These are phyloP conservation scores for Hermetia illucens DNA, from an alignment of 1,140 invertebrate genomes.

Conservation along the genomic window DNA sequence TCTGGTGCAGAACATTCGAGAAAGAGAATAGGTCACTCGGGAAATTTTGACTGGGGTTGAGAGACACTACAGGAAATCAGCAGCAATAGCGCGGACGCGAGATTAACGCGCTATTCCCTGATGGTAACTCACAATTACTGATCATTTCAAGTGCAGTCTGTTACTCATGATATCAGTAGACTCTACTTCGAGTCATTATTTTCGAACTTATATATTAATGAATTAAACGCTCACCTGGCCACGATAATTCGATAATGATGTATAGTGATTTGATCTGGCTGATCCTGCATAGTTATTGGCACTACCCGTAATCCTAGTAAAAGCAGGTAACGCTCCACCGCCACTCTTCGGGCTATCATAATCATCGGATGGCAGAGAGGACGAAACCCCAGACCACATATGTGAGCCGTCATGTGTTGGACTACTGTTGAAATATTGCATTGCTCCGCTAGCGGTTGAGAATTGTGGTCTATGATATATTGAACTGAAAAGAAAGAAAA, in stretches of 20 bases:
- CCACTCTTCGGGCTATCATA: conserved; percentile 4
- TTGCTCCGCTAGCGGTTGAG: conserved; percentile 18
- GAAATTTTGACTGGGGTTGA: too few species aligned
- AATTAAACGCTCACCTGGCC: conserved; percentile 18
- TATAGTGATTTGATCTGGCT: conserved; percentile 15
- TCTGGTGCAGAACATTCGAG: too few species aligned
- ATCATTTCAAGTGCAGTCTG: too few species aligned
- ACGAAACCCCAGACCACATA: conserved; percentile 16
- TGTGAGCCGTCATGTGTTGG: conserved; percentile 15
- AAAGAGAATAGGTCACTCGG: too few species aligned
- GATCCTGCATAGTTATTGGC: conserved; percentile 7
- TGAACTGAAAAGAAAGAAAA: conserved; percentile 15
- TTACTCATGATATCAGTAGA: too few species aligned
- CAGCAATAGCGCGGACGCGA: too few species aligned
- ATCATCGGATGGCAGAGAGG: neutral
- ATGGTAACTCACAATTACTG: too few species aligned
- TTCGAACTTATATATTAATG: conserved; percentile 2
- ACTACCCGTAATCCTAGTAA: conserved; percentile 16
- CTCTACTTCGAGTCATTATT: too few species aligned
- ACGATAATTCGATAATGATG: conserved; percentile 24
- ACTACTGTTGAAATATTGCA: conserved; percentile 18
- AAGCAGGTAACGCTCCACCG: conserved; percentile 18
- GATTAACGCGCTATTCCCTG: too few species aligned
- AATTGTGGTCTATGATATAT: conserved; percentile 22
- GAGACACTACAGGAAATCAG: too few species aligned